Base-by-base conservation (phyloP, 2,888 invertebrate genomes). In the Arctia plantaginis region DNA sequence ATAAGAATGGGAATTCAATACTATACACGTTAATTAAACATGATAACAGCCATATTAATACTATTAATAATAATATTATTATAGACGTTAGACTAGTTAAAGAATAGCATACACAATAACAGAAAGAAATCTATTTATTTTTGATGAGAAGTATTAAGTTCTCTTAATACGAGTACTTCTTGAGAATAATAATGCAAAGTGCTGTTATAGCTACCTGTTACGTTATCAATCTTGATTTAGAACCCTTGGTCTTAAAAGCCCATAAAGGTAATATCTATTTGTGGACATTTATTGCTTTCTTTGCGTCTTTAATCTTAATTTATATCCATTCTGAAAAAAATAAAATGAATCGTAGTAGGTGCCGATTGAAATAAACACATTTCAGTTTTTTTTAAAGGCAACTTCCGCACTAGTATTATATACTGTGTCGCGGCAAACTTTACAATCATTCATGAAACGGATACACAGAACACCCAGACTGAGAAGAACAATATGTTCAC, bases 241-340 rank as follows among this genome's bases (percentile, higher is more conserved):
- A 20, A 27, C 64, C 64, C 73, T 68, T 47, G 30, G 68, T 64
- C 62, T 73, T 73, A 73, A 72, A 72, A 69, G 73, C 68, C 68
- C 35, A 64, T 69, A 68, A 69, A 69, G 68, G 73, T 73, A 73
- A 72, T 44, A 69, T 64, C 68, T 47, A 23, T 27, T 69, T 69
- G 73, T 68, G 73, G 68, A 73, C 68, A 73, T 73, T 73, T 73
- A 73, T 73, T 18, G 69, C 64, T 64, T 64, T 64, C 62, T 73
- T 73, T 51, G 67, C 55, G 59, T 69, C 68, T 69, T 73, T 51
- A 73, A 73, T 69, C 64, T 73, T 64, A 69, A 69, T 73, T 73
- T 73, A 73, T 73, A 41, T 35, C 30, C 68, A 51, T 73, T 64
- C 64, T 35, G n/a, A 51, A 39, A 73, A 64, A 35, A 47, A 47